phyloP scores from a whole-genome alignment of 1,140 invertebrate species.

The Temnothorax curvispinosus region DNA sequence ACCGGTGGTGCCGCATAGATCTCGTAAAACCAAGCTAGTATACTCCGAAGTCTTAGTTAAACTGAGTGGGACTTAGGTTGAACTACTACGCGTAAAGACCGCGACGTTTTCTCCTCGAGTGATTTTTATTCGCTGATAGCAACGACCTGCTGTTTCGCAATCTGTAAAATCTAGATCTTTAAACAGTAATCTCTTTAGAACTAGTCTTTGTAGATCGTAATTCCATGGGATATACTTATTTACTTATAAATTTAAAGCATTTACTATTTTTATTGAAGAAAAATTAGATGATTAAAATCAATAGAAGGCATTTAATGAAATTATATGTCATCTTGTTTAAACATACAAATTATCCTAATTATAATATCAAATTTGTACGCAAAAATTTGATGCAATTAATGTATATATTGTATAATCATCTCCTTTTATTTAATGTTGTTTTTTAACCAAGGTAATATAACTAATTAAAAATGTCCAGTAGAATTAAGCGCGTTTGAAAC shows the following conservation, averaged over 20 bases:
- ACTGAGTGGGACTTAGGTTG: conserved; percentile 18
- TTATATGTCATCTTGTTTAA: neutral
- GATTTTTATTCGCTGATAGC: conserved; percentile 25
- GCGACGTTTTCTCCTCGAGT: conserved; percentile 1
- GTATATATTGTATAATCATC: neutral
- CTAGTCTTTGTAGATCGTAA: neutral
- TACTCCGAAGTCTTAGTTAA: conserved; percentile 48
- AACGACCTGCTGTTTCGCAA: neutral
- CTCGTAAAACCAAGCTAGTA: conserved; percentile 61
- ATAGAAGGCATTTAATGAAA: neutral
- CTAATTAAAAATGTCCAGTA: conserved; percentile 8
- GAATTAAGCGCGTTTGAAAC: neutral
- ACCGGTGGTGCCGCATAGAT: conserved; percentile 45
- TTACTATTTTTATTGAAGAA: neutral
- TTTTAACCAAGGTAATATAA: neutral
- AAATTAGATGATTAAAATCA: neutral
- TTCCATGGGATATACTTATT: neutral
- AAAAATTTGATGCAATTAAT: neutral
- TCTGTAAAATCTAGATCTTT: neutral
- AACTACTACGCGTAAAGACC: conserved; percentile 20
- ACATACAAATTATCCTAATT: neutral
- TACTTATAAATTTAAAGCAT: neutral
- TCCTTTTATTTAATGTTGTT: neutral
- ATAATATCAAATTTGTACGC: neutral
- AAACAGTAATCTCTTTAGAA: neutral